Conservation (phyloP, 1,140 invertebrate species). For the Conus betulinus region DNA sequence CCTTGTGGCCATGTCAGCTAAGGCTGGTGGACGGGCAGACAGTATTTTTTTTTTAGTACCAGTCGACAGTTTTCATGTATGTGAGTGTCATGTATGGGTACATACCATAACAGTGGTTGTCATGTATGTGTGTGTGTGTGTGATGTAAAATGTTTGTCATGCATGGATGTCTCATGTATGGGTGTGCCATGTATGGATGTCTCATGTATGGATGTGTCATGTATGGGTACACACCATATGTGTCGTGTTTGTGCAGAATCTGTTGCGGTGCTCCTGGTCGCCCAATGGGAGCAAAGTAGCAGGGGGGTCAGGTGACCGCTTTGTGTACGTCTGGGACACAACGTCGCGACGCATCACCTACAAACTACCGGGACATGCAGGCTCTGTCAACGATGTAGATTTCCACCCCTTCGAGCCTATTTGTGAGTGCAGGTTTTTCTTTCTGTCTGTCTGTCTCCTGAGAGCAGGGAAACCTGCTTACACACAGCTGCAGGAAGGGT, state of each 20-base stretch:
- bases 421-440: constrained; percentile 76
- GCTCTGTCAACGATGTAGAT: constrained; percentile 96
- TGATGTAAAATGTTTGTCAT: too few species aligned
- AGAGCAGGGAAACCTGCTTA: neutral
- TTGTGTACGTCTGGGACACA: constrained; percentile 98
- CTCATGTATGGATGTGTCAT: too few species aligned
- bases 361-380: constrained; percentile 98
- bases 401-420: constrained; percentile 98
- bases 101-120: too few species aligned
- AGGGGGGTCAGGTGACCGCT: constrained; percentile 95
- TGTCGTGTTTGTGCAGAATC: constrained; percentile 78
- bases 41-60: too few species aligned
- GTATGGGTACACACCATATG: too few species aligned
- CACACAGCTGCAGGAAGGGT: neutral
- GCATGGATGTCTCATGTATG: too few species aligned
- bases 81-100: too few species aligned
- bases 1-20: too few species aligned
- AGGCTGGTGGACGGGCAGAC: too few species aligned
- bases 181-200: too few species aligned
- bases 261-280: constrained; percentile 92
- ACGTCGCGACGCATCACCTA: constrained; percentile 91
- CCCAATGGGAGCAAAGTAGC: constrained; percentile 87
- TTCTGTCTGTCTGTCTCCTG: neutral
- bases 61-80: too few species aligned
- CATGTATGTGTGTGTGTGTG: too few species aligned